phyloP scores from a whole-genome alignment of 2,888 invertebrate species.

The Dusona sp. region DNA sequence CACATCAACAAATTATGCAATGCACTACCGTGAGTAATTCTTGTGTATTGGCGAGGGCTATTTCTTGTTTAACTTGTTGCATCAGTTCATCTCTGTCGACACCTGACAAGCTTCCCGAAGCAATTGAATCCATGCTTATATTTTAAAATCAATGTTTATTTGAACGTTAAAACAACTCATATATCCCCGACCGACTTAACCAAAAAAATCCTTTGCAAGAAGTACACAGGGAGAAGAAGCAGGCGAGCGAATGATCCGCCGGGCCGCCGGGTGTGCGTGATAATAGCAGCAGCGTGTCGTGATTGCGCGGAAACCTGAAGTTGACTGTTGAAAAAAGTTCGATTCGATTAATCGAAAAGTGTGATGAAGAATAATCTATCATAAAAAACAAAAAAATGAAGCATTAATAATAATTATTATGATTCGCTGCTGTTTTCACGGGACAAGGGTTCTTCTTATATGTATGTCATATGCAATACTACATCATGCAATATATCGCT shows the following conservation, averaged over 20 bases:
- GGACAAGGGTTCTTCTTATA: neutral
- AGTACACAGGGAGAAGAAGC: neutral
- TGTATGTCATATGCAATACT: slow-evolving; percentile 22
- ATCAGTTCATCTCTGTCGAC: slow-evolving; percentile 94
- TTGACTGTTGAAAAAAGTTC: neutral
- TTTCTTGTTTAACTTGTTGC: slow-evolving; percentile 97
- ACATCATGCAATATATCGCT: slow-evolving; percentile 17
- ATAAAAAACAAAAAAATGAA: neutral
- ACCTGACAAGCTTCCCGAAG: slow-evolving; percentile 87
- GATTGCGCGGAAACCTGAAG: slow-evolving; percentile 12
- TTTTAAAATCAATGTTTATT: neutral
- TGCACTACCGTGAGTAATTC: slow-evolving; percentile 92
- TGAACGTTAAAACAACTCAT: neutral
- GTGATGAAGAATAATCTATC: neutral
- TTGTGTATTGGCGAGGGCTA: slow-evolving; percentile 96
- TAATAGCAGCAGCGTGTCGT: neutral
- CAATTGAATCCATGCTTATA: slow-evolving; percentile 87
- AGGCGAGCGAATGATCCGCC: neutral
- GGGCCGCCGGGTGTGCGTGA: neutral
- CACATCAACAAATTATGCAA: slow-evolving; percentile 70
- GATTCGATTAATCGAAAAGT: slow-evolving; percentile 22
- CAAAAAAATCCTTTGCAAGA: neutral
- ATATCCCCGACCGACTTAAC: neutral
- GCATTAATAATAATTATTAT: slow-evolving; percentile 3
- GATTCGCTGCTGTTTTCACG: slow-evolving; percentile 25